Evolutionary conservation across 2,113 vertebrate genomes (phyloP), one percentile per base, ranked within the genome.

Genomic region (Percopsis transmontana): DNA sequence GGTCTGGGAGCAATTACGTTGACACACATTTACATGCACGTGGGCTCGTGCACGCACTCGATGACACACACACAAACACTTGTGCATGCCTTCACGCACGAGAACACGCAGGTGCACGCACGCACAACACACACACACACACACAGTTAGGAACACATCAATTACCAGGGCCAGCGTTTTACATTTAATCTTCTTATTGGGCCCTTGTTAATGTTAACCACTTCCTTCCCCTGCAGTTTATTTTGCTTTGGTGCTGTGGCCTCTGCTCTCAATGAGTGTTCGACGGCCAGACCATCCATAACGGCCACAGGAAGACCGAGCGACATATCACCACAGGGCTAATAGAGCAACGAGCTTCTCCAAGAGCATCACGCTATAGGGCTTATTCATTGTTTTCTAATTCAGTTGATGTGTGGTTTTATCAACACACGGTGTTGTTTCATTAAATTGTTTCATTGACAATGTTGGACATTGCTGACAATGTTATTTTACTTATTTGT

Each of bases 221-320:
- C 92, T 95, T 96, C 94, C 94, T 95, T 92, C 88, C 89, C 89
- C 82, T 86, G 81, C 81, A 87, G 93, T 96, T 96, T 97, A 94
- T 97, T 96, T 97, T 94, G 93, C 91, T 96, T 96, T 92, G 92
- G 92, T 94, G 91, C 90, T 90, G 85, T 86, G 87, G 92, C 92
- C 94, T 94, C 90, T 90, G 91, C 75, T 82, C 93, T 92, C 88
- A 84, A 74, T 76, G 84, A 88, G 87, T 76, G 80, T 81, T 90
- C 66, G 55, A 84, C 86, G 86, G 92, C 87, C 87, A 91, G 85
- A 87, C 85, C 79, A 90, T 90, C 89, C 79, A 81, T 90, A 79
- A 94, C 90, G 86, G 87, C 76, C 91, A 83, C 90, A 79, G 85
- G 87, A 85, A 88, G 48, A 60, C 18, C 15, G 56, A 55, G n/a